Evolutionary conservation across 2,888 invertebrate genomes (phyloP).

Genomic region (Stenodema calcarata): DNA sequence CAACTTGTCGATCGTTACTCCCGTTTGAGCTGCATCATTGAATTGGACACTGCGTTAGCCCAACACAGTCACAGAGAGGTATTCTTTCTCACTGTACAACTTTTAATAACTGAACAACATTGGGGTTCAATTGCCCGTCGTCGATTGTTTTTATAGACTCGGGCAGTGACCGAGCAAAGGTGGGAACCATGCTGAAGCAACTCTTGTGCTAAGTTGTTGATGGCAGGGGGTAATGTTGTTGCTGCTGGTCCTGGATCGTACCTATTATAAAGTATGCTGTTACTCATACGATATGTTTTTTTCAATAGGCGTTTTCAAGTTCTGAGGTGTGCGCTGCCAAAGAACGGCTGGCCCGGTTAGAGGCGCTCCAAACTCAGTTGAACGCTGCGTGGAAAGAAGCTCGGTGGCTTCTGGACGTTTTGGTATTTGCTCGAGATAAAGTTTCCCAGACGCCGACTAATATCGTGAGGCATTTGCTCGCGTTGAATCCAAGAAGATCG

Average conservation of each 20-base stretch:
- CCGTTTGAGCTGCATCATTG: constrained; percentile 89
- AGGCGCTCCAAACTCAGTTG: constrained; percentile 83
- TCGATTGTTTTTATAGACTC: too few relatives aligned
- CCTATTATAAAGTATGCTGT: too few relatives aligned
- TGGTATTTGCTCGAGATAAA: constrained; percentile 89
- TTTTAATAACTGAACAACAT: too few relatives aligned
- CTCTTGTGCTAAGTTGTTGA: too few relatives aligned
- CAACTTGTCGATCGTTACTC: constrained; percentile 91
- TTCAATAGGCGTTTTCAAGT: constrained; percentile 80
- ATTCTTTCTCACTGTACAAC: too few relatives aligned
- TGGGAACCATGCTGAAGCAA: too few relatives aligned
- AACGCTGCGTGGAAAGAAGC: constrained; percentile 92
- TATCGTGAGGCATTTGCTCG: constrained; percentile 61
- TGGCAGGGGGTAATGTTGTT: too few relatives aligned
- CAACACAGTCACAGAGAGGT: constrained; percentile 90
- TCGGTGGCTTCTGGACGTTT: constrained; percentile 95
- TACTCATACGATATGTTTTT: neutral
- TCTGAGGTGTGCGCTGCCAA: constrained; percentile 86
- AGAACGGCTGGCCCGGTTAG: constrained; percentile 80
- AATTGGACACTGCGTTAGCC: constrained; percentile 88
- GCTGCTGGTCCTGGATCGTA: too few relatives aligned
- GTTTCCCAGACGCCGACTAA: constrained; percentile 59
- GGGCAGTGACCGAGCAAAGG: too few relatives aligned
- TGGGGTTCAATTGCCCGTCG: too few relatives aligned
- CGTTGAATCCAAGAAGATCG: constrained; percentile 58